phyloP scores from a whole-genome alignment of 1,140 invertebrate species.

The Drosophila dunni region DNA sequence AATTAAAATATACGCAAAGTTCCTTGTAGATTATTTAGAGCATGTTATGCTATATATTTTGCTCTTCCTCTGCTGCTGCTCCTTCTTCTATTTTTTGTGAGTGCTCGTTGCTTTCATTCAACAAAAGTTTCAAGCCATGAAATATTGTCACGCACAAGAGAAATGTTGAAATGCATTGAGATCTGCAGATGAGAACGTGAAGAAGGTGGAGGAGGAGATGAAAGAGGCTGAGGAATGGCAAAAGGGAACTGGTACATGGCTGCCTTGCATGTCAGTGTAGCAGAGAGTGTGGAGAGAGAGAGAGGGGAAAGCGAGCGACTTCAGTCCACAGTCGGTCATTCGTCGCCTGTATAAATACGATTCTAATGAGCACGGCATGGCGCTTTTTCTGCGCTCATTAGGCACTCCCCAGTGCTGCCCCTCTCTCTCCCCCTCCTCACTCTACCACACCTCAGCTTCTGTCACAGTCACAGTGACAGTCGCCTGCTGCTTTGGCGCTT shows the following conservation, averaged over 20 bases:
- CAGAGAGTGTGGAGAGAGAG: neutral
- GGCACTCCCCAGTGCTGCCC: neutral
- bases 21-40: slow-evolving; percentile 61
- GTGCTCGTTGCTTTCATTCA: slow-evolving; percentile 23
- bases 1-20: slow-evolving; percentile 71
- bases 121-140: slow-evolving; percentile 58
- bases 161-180: slow-evolving; percentile 10
- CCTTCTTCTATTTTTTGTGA: slow-evolving; percentile 4
- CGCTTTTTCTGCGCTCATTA: slow-evolving; percentile 44
- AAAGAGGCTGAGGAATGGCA: no score
- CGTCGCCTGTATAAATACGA: slow-evolving; percentile 47
- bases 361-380: slow-evolving; percentile 48
- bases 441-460: neutral
- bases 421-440: neutral
- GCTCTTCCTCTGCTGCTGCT: neutral
- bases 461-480: slow-evolving; percentile 16
- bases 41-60: slow-evolving; percentile 42
- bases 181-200: neutral
- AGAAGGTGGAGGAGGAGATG: neutral
- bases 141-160: slow-evolving; percentile 72
- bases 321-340: slow-evolving; percentile 23
- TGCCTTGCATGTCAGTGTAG: slow-evolving; percentile 11
- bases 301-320: neutral
- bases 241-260: slow-evolving; percentile 1
- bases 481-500: slow-evolving; percentile 25